Base-by-base conservation (phyloP, 2,113 vertebrate genomes). In the Pelecanoides urinatrix region DNA sequence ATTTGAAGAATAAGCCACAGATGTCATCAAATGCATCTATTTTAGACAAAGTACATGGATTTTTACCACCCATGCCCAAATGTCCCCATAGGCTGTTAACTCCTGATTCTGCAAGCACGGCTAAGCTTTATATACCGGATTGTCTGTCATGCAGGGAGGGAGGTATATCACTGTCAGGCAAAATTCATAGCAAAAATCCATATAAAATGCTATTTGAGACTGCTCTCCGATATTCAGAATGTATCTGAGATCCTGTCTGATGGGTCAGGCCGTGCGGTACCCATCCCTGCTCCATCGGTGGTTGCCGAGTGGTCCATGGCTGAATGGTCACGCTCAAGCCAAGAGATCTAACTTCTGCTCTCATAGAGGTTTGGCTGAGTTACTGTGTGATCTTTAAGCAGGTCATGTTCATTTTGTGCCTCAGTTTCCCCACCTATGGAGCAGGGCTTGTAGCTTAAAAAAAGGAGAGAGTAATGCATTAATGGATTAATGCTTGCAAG, bases 171-270 rank as follows among this genome's bases (percentile, higher is more conserved):
- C 58, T 44, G 23, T 26, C 65, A 36, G 58, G 32, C 32, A 44
- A 50, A 63, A 42, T 30, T 72, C 25, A 36, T 15, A 29, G 65
- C 34, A 67, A 63, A 6, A 7, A 40, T 29, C 42, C 13, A 7
- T 34, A 36, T 10, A 47, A 89, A 82, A 73, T 47, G 38, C 42
- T 55, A 13, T 63, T 32, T 56, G 61, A 50, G 63, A 10, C 23
- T 13, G 27, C 36, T 36, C 6, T 27, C 7, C 0, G 1, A 16
- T 3, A 1, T 34, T 63, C 55, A 30, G 34, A 42, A 42, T 6
- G 21, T 53, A 22, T 30, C 3, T 21, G 62, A 75, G 73, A 58
- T 22, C 49, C 49, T 9, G 22, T 4, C 1, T 2, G 23, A 8
- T 3, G 11, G 19, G 61, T 78, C 27, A 62, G 72, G 30, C 59